These are phyloP conservation scores for Achlya flavicornis DNA, from an alignment of 2,888 invertebrate genomes.

Conservation along the genomic window DNA sequence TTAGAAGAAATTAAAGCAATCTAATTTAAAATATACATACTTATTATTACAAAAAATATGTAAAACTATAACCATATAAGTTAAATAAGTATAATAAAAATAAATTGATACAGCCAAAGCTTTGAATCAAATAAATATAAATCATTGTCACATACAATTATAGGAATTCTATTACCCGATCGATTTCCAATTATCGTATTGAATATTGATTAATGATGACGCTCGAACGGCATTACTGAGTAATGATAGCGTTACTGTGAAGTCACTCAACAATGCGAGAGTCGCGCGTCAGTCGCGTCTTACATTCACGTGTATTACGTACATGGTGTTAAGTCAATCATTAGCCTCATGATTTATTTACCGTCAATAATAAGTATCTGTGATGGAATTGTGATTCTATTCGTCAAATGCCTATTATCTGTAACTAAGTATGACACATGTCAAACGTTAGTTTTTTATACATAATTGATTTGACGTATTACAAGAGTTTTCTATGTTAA, in stretches of 20 bases:
- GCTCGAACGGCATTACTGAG: background rate
- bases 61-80: no score
- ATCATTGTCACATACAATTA: background rate
- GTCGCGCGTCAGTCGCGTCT: background rate
- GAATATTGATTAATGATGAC: background rate
- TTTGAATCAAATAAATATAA: background rate
- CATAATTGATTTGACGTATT: no score
- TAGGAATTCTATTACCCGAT: background rate
- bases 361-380: background rate
- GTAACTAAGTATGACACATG: no score
- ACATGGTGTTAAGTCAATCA: background rate
- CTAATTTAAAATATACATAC: no score
- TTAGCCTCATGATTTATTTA: background rate
- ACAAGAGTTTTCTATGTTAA: no score
- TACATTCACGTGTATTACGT: background rate
- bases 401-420: no score
- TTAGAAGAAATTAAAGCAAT: no score
- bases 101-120: no score
- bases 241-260: background rate
- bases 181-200: background rate
- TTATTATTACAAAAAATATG: background rate
- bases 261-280: background rate
- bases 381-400: background rate
- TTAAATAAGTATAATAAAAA: no score
- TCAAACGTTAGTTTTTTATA: no score